Percentiles rank a stretch among this genome's conserved stretches.
Conservation (phyloP, 2,888 invertebrate species). For the Megamerina dolium region DNA sequence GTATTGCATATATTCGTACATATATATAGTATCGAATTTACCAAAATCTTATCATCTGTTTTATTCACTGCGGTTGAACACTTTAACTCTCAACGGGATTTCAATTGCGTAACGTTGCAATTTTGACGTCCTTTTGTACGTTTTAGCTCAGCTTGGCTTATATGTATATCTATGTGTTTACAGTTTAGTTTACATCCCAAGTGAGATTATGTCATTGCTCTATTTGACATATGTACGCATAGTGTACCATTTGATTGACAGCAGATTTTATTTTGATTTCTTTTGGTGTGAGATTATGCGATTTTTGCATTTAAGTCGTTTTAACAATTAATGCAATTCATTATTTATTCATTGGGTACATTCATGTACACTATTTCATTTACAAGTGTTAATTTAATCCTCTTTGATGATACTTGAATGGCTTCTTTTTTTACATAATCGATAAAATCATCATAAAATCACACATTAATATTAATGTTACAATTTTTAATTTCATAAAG, state of each 20-base stretch:
- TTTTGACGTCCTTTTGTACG: slow-evolving; percentile 29
- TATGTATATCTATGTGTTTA: too few species aligned
- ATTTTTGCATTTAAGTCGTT: slow-evolving; percentile 30
- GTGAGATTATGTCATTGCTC: slow-evolving; percentile 47
- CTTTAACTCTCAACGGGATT: slow-evolving; percentile 41
- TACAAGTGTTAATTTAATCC: too few species aligned
- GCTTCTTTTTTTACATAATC: too few species aligned
- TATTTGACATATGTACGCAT: slow-evolving; percentile 45
- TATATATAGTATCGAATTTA: too few species aligned
- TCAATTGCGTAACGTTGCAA: slow-evolving; percentile 24
- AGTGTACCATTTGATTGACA: slow-evolving; percentile 43
- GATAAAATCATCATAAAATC: too few species aligned
- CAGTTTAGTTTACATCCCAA: slow-evolving; percentile 40
- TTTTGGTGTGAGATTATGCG: slow-evolving; percentile 29
- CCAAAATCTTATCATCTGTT: too few species aligned
- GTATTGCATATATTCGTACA: too few species aligned
- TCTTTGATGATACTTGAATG: too few species aligned
- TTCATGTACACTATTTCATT: neutral
- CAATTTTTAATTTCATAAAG: too few species aligned
- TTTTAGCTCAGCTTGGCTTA: too few species aligned
- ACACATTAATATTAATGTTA: too few species aligned
- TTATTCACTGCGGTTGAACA: slow-evolving; percentile 41
- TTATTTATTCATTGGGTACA: neutral
- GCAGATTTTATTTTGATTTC: too few species aligned
- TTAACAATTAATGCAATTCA: neutral